These are phyloP conservation scores for Anoplophora glabripennis DNA, from an alignment of 1,140 invertebrate species.

Conservation along the genomic window DNA sequence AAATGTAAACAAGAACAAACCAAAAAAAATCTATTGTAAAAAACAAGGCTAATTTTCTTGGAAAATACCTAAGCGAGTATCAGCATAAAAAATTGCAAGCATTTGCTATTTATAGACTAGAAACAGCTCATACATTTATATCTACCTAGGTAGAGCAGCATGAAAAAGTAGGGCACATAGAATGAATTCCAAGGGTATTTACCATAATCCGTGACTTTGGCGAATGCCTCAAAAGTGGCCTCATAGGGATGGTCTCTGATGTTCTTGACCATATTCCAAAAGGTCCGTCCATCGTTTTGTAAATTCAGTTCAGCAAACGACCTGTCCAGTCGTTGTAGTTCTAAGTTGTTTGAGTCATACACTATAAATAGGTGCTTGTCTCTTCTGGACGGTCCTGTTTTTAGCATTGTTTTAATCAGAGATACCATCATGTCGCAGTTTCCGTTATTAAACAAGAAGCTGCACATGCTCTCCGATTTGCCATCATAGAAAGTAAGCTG, in stretches of 20 bases:
- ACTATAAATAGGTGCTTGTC: conserved; percentile 71
- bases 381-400: conserved; percentile 63
- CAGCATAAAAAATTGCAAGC: not conserved
- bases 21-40: not conserved
- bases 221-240: conserved; percentile 77
- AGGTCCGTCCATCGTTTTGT: conserved; percentile 66
- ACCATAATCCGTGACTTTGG: conserved; percentile 75
- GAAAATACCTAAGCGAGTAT: not conserved
- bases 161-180: no score
- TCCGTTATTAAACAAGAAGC: conserved; percentile 82
- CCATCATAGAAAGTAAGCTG: conserved; percentile 70
- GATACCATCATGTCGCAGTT: conserved; percentile 77
- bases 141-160: no score
- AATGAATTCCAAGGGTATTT: conserved; percentile 27
- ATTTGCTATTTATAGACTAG: not conserved
- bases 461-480: conserved; percentile 71
- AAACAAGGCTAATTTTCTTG: not conserved
- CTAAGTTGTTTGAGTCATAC: conserved; percentile 58
- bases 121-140: no score
- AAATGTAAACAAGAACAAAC: not conserved
- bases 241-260: conserved; percentile 74
- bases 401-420: conserved; percentile 58
- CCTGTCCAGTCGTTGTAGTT: conserved; percentile 68
- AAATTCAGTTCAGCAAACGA: conserved; percentile 84
- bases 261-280: conserved; percentile 70